Conservation (phyloP, 2,888 invertebrate genomes). For the Aspidiotus rigidus region DNA sequence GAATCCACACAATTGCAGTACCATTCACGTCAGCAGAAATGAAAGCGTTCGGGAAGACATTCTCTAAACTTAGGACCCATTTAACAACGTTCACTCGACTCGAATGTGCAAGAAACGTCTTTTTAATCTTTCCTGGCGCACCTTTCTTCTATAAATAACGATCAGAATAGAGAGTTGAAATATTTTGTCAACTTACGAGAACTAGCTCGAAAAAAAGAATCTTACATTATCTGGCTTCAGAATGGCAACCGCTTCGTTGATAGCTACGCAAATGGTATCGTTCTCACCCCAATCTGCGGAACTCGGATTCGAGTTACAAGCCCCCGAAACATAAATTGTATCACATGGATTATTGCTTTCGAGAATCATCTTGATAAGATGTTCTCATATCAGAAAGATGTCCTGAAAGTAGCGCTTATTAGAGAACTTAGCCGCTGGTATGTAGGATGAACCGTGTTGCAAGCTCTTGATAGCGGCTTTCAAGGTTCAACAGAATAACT, state of each 20-base stretch:
- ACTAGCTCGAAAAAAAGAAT: slow-evolving; percentile 1
- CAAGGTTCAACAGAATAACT: no score
- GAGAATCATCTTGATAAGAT: not conserved
- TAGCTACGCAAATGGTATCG: slow-evolving; percentile 15
- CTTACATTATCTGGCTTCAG: slow-evolving; percentile 5
- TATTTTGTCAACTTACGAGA: slow-evolving; percentile 31
- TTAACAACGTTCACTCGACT: slow-evolving; percentile 66
- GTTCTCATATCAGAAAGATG: not conserved
- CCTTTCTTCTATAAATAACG: slow-evolving; percentile 47
- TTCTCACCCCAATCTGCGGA: slow-evolving; percentile 18
- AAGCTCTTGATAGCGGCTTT: no score
- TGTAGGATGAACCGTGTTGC: no score
- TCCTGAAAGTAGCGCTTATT: no score
- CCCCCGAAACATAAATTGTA: slow-evolving; percentile 7
- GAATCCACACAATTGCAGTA: slow-evolving; percentile 63
- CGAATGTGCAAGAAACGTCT: slow-evolving; percentile 55
- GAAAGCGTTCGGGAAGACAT: slow-evolving; percentile 45
- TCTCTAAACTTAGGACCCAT: slow-evolving; percentile 47
- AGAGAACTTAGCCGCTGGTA: no score
- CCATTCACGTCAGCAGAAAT: slow-evolving; percentile 72
- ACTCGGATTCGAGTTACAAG: slow-evolving; percentile 21
- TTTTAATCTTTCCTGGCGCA: slow-evolving; percentile 50
- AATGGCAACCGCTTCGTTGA: slow-evolving; percentile 16
- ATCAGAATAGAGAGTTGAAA: slow-evolving; percentile 42
- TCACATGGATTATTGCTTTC: not conserved